Base-by-base conservation (phyloP, 2,113 vertebrate genomes). In the Cranoglanis bouderius region DNA sequence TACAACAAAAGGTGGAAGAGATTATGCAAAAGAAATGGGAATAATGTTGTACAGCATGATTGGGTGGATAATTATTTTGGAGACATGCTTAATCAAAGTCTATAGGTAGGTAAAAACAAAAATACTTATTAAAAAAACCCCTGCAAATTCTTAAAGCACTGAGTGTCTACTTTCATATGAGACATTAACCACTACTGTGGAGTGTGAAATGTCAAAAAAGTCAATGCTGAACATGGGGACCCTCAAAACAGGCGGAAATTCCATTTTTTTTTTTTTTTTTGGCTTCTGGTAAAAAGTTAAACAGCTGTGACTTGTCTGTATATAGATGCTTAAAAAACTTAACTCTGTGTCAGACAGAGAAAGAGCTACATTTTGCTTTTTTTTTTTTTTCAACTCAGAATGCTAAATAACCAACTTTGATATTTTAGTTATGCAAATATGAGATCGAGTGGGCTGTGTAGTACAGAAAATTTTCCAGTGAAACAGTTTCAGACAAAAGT, bases 11-110 rank as follows among this genome's bases (percentile, higher is more conserved):
- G 88, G 51, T 85, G 24, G 38, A 72, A 43, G 26, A 46, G 49
- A 67, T 90, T 70, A 85, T 85, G 82, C 81, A 89, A 85, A 74
- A 40, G 65, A 88, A 67, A 80, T 80, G 70, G 85, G 65, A 87
- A 87, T 83, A 43, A 57, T 59, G 19, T 61, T 53, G 24, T 85
- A 24, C 4, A 8, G 6, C 9, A 49, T 75, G 19, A 3, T 72
- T 84, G 8, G 67, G 3, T 51, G 21, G 72, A 32, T 13, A 32
- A 49, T 18, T 59, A 77, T 43, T 84, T 35, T 75, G 32, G 35
- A 55, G 32, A 26, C 16, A 38, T 59, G 38, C 3, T 38, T 57
- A 55, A 55, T 81, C 19, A 51, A 51, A 49, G 72, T 46, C 38
- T 26, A 6, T 6, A 24, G 8, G 0, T 29, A 65, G n/a, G 12